Evolutionary conservation across 2,888 invertebrate genomes (phyloP).

Genomic region (Ametastegia equiseti): DNA sequence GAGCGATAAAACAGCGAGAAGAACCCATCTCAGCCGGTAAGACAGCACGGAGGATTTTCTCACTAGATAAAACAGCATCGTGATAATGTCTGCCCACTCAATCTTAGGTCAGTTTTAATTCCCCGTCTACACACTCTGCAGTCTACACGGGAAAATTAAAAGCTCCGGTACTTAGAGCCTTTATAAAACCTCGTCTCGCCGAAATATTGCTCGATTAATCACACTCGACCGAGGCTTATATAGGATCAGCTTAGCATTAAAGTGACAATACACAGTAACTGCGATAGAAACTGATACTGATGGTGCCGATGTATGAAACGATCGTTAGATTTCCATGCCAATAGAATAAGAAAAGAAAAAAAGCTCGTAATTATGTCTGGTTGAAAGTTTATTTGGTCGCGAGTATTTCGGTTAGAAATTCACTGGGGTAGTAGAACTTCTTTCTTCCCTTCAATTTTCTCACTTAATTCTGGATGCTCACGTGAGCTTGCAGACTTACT

Average conservation of each 20-base stretch:
- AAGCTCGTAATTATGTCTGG: not conserved
- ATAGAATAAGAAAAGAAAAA: not conserved
- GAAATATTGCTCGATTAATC: slow-evolving; percentile 20
- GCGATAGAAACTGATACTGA: not conserved
- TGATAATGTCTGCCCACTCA: not conserved
- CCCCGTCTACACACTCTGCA: not conserved
- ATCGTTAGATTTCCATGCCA: not conserved
- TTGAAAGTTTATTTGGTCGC: not conserved
- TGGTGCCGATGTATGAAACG: not conserved
- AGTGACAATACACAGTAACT: not conserved
- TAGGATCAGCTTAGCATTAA: not conserved
- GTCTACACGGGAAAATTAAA: not conserved
- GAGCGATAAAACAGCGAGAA: not conserved
- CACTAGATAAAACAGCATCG: not conserved
- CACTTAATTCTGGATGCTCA: not conserved
- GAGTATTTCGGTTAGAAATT: too few species aligned
- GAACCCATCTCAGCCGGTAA: too few species aligned
- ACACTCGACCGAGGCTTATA: slow-evolving; percentile 2
- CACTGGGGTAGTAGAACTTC: too few species aligned
- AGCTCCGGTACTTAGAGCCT: not conserved
- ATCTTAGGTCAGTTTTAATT: not conserved
- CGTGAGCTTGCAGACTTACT: not conserved
- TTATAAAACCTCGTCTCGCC: slow-evolving; percentile 4
- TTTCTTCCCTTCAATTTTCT: not conserved
- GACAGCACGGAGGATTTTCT: too few species aligned